phyloP scores from a whole-genome alignment of 2,113 vertebrate species.

The Odocoileus hemionus region DNA sequence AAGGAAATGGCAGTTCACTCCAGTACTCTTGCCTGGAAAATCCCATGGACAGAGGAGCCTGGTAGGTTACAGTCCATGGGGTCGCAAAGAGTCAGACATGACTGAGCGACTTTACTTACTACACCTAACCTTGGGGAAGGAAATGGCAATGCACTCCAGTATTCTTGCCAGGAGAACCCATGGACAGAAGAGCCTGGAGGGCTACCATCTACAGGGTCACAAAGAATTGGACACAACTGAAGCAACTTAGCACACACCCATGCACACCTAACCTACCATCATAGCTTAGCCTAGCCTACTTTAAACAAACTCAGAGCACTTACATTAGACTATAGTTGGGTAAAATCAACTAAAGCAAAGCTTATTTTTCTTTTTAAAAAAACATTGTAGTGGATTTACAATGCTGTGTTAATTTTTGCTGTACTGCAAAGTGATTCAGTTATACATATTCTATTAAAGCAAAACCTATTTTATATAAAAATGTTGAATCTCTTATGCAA shows the following conservation, averaged over 20 bases:
- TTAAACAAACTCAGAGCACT: background rate
- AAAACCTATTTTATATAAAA: background rate
- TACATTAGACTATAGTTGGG: background rate
- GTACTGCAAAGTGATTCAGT: background rate
- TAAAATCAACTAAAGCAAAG: background rate
- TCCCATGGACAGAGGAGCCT: too few relatives aligned
- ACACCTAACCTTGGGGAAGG: background rate
- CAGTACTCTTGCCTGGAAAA: too few relatives aligned
- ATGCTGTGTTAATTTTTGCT: background rate
- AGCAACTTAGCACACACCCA: fast-evolving
- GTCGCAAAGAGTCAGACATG: fast-evolving
- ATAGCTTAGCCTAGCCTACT: background rate
- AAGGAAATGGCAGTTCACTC: too few relatives aligned
- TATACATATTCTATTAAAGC: background rate
- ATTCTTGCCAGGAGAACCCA: background rate
- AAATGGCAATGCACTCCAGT: background rate
- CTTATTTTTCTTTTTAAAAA: background rate
- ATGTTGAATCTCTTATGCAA: background rate
- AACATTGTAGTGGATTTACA: background rate
- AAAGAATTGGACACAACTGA: background rate
- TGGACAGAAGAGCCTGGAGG: background rate
- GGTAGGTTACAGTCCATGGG: too few relatives aligned
- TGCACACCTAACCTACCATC: background rate
- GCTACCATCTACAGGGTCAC: background rate
- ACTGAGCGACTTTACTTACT: background rate